Base-by-base conservation (phyloP, 1,140 invertebrate species). In the Lethrus apterus region DNA sequence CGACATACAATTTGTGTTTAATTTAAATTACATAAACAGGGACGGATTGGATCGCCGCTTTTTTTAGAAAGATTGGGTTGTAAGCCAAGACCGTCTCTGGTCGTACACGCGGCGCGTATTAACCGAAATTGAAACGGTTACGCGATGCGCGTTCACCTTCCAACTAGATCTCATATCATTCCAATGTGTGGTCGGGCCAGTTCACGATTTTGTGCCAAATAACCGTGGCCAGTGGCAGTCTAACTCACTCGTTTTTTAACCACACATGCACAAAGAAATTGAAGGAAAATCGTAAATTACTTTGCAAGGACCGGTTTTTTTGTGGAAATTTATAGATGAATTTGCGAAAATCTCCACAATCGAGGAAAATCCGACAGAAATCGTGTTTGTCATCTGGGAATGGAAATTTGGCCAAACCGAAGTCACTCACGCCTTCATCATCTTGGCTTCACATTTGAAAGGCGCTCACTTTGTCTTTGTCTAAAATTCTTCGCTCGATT, bases 171-270 rank as follows among this genome's bases (percentile, higher is more conserved):
- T 52, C 51, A 52, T 49, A 24, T 48, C 51, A 52, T 52, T 52
- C 51, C 51, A 52, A 38, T 48, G 35, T 40, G 43, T 41, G 48
- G 19, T 23, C 18, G 7, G 5, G 48, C 53, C 46, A 50, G 50
- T 55, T 46, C 43, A 26, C 34, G 43, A 29, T 36, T 33, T 44
- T 50, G 57, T 59, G 57, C 57, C 57, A 59, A 59, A 58, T 54
- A 40, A 36, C 41, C 13, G 49, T 55, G 57, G 57, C 57, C 57
- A 56, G 54, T 54, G 54, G 56, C 54, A 40, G 23, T 24, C 21
- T 9, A 13, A 7, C 19, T 29, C 21, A 15, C 40, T 42, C 13
- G 8, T 38, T 38, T 38, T 10, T 38, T 19, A 3, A n/a, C 14
- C 9, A 8, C 3, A 14, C 18, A 14, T 18, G 13, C 1, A 14